Percentiles rank a stretch among this genome's conserved stretches.
These are phyloP conservation scores for Zaprionus bogoriensis DNA, from an alignment of 2,888 invertebrate genomes.

Conservation along the genomic window DNA sequence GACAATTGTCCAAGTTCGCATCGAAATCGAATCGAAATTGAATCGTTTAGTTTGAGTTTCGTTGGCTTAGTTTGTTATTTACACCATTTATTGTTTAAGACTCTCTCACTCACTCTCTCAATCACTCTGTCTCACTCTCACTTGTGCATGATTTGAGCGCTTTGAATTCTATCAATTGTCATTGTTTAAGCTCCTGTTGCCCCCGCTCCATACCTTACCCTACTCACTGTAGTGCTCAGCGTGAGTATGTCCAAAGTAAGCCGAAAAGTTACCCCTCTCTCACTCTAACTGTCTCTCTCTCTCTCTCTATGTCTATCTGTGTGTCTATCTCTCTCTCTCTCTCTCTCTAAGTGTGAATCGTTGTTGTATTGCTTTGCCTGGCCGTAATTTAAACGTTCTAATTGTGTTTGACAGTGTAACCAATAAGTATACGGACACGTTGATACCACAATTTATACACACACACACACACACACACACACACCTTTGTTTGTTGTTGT, in stretches of 20 bases:
- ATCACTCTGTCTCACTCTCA: too few species aligned
- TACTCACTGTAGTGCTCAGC: background rate
- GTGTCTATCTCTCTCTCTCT: slow-evolving; percentile 23
- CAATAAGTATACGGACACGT: slow-evolving; percentile 62
- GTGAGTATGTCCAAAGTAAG: background rate
- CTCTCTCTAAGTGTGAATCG: slow-evolving; percentile 41
- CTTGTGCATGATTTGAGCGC: slow-evolving; percentile 41
- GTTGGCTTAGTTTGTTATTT: slow-evolving; percentile 11
- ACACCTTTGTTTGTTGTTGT: background rate
- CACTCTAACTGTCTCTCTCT: slow-evolving; percentile 1
- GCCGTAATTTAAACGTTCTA: slow-evolving; percentile 79
- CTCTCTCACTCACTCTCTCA: too few species aligned
- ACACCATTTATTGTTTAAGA: slow-evolving; percentile 11
- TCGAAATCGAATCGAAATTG: background rate
- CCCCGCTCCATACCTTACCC: background rate
- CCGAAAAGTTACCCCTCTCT: background rate
- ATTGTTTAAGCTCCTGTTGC: background rate
- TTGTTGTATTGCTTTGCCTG: slow-evolving; percentile 83
- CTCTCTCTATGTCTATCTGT: slow-evolving; percentile 23
- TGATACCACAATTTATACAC: slow-evolving; percentile 28
- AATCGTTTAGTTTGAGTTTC: slow-evolving; percentile 11
- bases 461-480: background rate
- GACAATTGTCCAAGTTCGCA: slow-evolving; percentile 40
- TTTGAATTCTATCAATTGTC: slow-evolving; percentile 16
- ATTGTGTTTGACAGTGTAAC: slow-evolving; percentile 60